A percentile compares a stretch with the other conserved stretches of the same genome.
phyloP scores from a whole-genome alignment of 2,797 vertebrate genomes.

The Lagodon rhomboides region DNA sequence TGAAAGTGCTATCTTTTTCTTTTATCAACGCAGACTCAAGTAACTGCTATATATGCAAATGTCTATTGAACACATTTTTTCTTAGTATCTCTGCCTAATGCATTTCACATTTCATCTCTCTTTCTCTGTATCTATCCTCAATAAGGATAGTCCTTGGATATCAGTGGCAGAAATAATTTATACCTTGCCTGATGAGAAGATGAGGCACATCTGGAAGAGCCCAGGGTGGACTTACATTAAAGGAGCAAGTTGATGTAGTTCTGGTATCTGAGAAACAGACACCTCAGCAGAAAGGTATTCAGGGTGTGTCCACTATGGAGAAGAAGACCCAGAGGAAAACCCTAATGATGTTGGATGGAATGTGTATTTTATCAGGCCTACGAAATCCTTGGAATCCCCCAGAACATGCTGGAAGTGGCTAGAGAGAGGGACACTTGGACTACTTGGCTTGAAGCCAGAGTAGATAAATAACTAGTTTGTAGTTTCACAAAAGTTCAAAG shows the following conservation, averaged over 20 bases:
- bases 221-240: neutral
- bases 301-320: neutral
- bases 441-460: neutral
- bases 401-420: conserved; percentile 8
- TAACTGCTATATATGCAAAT: neutral
- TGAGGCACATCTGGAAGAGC: neutral
- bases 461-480: neutral
- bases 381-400: neutral
- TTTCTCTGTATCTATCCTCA: neutral
- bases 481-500: neutral
- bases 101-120: neutral
- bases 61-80: neutral
- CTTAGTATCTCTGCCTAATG: neutral
- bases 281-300: neutral
- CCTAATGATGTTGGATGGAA: conserved; percentile 2
- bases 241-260: neutral
- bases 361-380: conserved; percentile 7
- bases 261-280: conserved; percentile 3
- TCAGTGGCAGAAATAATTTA: neutral
- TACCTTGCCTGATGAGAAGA: neutral
- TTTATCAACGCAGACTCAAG: neutral
- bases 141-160: neutral
- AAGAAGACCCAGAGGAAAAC: conserved; percentile 5
- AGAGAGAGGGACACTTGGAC: neutral
- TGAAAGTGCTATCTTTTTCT: neutral